A percentile compares a stretch with the other conserved stretches of the same genome.
These are phyloP conservation scores for Oncorhynchus kisutch DNA, from an alignment of 2,113 vertebrate species.

Conservation along the genomic window DNA sequence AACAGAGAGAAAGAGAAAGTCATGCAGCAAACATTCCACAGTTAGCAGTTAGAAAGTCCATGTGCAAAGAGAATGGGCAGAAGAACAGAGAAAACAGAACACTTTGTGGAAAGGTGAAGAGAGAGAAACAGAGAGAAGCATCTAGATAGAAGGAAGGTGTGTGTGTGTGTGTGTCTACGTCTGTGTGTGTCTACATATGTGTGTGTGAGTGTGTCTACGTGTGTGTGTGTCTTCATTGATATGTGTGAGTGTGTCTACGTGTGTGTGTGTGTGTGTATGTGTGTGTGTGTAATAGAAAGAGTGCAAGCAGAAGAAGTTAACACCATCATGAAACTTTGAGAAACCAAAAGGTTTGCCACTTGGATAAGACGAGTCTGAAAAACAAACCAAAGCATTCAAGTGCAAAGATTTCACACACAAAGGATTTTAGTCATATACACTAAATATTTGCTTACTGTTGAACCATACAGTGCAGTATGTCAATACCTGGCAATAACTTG, in stretches of 20 bases:
- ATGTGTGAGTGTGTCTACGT: no score
- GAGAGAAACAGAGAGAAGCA: slow-evolving; percentile 16
- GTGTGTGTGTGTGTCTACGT: slow-evolving; percentile 27
- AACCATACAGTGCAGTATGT: slow-evolving; percentile 25
- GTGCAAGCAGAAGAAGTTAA: slow-evolving; percentile 45
- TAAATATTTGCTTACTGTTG: slow-evolving; percentile 49
- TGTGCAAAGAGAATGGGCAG: not conserved
- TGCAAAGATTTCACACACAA: slow-evolving; percentile 62
- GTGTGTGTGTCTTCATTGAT: no score
- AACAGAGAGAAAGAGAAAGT: slow-evolving; percentile 59
- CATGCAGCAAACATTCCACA: slow-evolving; percentile 65
- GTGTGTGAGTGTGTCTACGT: no score
- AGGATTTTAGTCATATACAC: slow-evolving; percentile 29
- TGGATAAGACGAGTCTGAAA: slow-evolving; percentile 55
- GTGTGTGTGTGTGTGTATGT: no score
- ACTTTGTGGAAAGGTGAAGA: not conserved
- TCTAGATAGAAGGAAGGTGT: slow-evolving; percentile 35
- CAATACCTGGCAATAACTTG: slow-evolving; percentile 9
- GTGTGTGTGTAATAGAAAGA: not conserved
- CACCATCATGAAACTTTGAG: slow-evolving; percentile 23
- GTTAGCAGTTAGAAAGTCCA: slow-evolving; percentile 51
- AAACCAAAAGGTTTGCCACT: slow-evolving; percentile 36
- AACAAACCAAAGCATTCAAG: slow-evolving; percentile 56
- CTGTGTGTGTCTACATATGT: slow-evolving; percentile 13
- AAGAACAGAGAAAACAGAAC: slow-evolving; percentile 21